Evolutionary conservation across 2,888 invertebrate species (phyloP), one percentile per base, ranked within the genome.

Genomic region (Lepidocyrtoides sp.): DNA sequence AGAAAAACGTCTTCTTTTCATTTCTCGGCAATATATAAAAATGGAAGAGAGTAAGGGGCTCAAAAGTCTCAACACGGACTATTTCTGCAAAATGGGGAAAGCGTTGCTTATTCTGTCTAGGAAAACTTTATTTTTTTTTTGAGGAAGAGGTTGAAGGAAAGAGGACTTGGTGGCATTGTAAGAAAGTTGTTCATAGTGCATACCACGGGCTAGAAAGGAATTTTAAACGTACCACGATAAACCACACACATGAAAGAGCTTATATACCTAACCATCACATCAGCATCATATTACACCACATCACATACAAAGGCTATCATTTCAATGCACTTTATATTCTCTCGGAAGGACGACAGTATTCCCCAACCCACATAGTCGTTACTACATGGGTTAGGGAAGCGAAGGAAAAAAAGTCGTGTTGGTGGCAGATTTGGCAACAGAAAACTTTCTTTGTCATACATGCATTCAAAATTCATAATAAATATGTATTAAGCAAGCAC

Each of bases 401-500:
- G 81, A 32, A 57, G 20, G 57, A 36, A 81, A 82, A 26, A 82
- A 82, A 44, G 69, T 69, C 41, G 41, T 69, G 69, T 69, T 20
- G 69, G 69, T 69, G 20, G 32, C 69, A 69, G 69, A 69, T 69
- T 69, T 69, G 69, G 69, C 69, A 69, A 69, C 69, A 69, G 36
- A 69, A 69, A 69, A 69, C 32, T 69, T 69, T 8, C 12, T 32
- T 32, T n/a, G n/a, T n/a, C 66, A 36, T 41, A n/a, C 41, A 69
- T 36, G 41, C 41, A 41, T 17, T 69, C 69, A 0, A 14, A 23
- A 66, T 66, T 66, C 66, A 66, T 66, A 66, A 66, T n/a, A n/a
- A n/a, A n/a, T n/a, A n/a, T n/a, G n/a, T n/a, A n/a, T n/a, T n/a
- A n/a, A n/a, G n/a, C n/a, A n/a, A n/a, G n/a, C n/a, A 66, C n/a